A percentile compares a stretch with the other conserved stretches of the same genome.
Conservation (phyloP, 2,888 invertebrate genomes). For the Malacosoma neustria region DNA sequence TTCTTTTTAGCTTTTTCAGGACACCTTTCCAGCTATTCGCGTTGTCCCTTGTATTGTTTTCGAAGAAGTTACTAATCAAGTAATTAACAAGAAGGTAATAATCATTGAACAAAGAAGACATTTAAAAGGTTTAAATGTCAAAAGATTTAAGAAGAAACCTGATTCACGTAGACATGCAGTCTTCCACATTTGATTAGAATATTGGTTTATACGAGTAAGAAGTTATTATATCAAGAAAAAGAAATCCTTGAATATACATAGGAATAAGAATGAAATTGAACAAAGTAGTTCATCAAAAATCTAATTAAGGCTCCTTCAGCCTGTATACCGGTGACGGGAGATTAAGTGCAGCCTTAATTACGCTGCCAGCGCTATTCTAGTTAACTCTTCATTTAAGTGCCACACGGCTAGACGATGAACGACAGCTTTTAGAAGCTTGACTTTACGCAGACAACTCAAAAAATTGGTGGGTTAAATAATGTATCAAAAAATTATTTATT, state of each 20-base stretch:
- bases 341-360: conserved; percentile 66
- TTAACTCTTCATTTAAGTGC: conserved; percentile 31
- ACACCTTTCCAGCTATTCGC: no score
- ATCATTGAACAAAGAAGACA: no score
- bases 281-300: conserved; percentile 51
- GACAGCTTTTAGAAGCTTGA: not conserved
- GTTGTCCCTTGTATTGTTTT: no score
- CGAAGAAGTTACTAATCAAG: no score
- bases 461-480: no score
- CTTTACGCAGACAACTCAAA: not conserved
- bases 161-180: no score
- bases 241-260: conserved; percentile 12
- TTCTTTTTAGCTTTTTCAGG: no score
- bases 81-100: no score
- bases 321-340: conserved; percentile 49
- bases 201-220: not conserved
- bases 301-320: conserved; percentile 44
- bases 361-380: conserved; percentile 32
- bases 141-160: no score
- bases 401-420: conserved; percentile 4
- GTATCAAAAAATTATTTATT: no score
- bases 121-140: no score
- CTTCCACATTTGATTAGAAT: not conserved
- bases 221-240: not conserved
- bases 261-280: conserved; percentile 12